phyloP scores from a whole-genome alignment of 2,113 vertebrate genomes.

The Cynocephalus volans region DNA sequence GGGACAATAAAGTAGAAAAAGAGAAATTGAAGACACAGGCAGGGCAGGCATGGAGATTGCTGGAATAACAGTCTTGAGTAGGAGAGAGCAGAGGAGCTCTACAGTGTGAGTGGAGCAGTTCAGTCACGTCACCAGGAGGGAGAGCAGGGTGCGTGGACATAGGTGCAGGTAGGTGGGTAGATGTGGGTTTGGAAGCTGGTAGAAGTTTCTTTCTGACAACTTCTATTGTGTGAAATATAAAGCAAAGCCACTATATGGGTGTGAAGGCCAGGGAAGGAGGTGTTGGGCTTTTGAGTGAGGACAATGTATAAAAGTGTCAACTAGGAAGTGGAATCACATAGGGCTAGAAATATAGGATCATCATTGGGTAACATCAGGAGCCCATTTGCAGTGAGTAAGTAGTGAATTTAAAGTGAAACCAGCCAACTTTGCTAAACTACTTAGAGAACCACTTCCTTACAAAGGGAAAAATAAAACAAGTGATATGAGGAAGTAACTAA shows the following conservation, averaged over 20 bases:
- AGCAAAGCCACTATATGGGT: not conserved
- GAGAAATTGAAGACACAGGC: not conserved
- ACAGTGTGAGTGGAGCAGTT: fast-evolving
- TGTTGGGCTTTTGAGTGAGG: not conserved
- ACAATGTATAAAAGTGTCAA: not conserved
- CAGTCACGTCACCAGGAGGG: not conserved
- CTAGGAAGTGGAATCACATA: not conserved
- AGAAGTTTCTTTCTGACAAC: not conserved
- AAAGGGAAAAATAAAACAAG: not conserved
- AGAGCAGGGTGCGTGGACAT: fast-evolving
- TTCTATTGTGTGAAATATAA: not conserved
- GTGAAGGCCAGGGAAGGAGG: not conserved
- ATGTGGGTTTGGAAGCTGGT: not conserved
- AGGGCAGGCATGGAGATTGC: no score
- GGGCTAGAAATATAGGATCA: not conserved
- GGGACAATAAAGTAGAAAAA: not conserved
- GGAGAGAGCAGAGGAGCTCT: not conserved
- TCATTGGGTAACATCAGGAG: not conserved
- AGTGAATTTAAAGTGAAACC: not conserved
- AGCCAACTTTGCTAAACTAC: not conserved
- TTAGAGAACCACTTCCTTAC: not conserved
- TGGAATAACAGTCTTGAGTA: not conserved
- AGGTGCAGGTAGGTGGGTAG: not conserved
- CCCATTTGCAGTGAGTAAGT: not conserved
- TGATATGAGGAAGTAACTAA: not conserved